Percentiles rank a stretch among this genome's conserved stretches.
These are phyloP conservation scores for Scaptodrosophila latifasciaeformis DNA, from an alignment of 2,888 invertebrate genomes.

Conservation along the genomic window DNA sequence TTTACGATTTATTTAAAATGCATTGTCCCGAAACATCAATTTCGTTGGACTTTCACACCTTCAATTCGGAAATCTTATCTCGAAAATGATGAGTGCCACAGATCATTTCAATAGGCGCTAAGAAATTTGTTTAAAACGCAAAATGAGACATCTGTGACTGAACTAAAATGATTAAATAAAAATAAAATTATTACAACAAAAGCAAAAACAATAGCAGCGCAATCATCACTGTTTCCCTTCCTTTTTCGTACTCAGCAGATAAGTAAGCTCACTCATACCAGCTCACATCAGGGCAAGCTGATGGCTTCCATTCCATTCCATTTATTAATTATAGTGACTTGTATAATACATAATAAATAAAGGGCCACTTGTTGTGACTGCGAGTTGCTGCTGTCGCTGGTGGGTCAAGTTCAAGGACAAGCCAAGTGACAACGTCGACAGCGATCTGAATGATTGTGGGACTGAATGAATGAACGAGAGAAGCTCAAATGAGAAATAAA, in stretches of 20 bases:
- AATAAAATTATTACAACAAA: not conserved
- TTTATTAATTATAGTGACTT: constrained; percentile 57
- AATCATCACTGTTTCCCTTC: constrained; percentile 20
- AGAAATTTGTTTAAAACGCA: constrained; percentile 49
- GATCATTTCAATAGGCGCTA: not conserved
- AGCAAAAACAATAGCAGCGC: constrained; percentile 17
- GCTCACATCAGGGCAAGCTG: not conserved
- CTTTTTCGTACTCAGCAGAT: not conserved
- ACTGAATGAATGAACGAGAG: not conserved
- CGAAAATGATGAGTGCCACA: not conserved
- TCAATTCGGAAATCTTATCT: no score
- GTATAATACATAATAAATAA: constrained; percentile 48
- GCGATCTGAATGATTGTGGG: constrained; percentile 3
- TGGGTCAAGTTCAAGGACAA: constrained; percentile 69
- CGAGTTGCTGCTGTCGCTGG: constrained; percentile 26
- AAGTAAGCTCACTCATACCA: constrained; percentile 16
- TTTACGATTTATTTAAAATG: no score
- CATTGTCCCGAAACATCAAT: no score
- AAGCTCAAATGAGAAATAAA: no score
- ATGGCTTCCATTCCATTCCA: constrained; percentile 17
- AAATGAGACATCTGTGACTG: constrained; percentile 18
- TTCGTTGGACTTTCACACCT: no score
- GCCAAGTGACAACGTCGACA: constrained; percentile 31
- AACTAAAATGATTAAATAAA: not conserved
- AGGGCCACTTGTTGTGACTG: constrained; percentile 49